Evolutionary conservation across 2,113 vertebrate species (phyloP).

Genomic region (Chaetura pelagica): DNA sequence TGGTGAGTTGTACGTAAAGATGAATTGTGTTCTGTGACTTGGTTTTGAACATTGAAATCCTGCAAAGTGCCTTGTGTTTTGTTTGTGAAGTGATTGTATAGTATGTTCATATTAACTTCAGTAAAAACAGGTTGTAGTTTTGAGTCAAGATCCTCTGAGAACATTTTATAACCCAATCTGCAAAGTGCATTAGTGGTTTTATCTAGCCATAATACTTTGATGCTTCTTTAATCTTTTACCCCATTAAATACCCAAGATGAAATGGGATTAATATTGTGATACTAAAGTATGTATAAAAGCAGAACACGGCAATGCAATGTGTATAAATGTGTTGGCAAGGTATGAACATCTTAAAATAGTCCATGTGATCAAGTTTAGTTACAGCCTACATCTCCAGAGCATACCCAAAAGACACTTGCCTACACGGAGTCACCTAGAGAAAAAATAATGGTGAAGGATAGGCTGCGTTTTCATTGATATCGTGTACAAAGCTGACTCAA

Average conservation of each 20-base stretch:
- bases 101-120: background rate
- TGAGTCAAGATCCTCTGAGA: constrained; percentile 24
- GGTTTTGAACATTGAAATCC: background rate
- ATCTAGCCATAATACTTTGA: constrained; percentile 17
- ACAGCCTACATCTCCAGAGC: background rate
- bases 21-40: background rate
- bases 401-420: background rate
- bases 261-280: constrained; percentile 33
- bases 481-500: background rate
- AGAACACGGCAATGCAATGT: background rate
- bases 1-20: background rate
- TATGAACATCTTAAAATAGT: background rate
- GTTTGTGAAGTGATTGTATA: background rate
- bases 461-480: background rate
- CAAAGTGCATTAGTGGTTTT: background rate
- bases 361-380: background rate
- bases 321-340: background rate
- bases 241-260: constrained; percentile 34
- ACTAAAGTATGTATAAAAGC: constrained; percentile 17
- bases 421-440: background rate
- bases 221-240: constrained; percentile 36
- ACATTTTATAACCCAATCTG: constrained; percentile 34
- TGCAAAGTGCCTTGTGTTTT: background rate
- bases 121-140: constrained; percentile 10
- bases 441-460: background rate